phyloP scores from a whole-genome alignment of 1,140 invertebrate species.

The Drosophila burlai region DNA sequence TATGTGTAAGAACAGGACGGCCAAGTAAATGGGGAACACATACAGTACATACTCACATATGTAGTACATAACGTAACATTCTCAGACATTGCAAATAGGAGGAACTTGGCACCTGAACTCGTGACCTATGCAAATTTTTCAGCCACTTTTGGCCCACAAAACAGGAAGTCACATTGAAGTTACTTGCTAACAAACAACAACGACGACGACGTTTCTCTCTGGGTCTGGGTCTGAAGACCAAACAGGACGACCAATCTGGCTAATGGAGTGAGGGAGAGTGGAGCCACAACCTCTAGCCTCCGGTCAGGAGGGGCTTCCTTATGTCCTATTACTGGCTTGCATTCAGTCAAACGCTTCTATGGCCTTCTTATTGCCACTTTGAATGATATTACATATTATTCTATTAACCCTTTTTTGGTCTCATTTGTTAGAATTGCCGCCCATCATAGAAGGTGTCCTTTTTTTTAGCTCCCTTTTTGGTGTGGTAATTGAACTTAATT shows the following conservation, averaged over 20 bases:
- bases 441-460: slow-evolving; percentile 25
- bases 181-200: slow-evolving; percentile 35
- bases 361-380: slow-evolving; percentile 3
- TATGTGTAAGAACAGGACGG: slow-evolving; percentile 6
- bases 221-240: slow-evolving; percentile 74
- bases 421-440: slow-evolving; percentile 27
- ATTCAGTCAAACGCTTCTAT: slow-evolving; percentile 3
- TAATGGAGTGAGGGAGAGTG: slow-evolving; percentile 27
- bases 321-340: slow-evolving; percentile 3
- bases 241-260: slow-evolving; percentile 46
- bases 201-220: slow-evolving; percentile 28
- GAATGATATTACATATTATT: slow-evolving; percentile 41
- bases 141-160: slow-evolving; percentile 65
- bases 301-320: slow-evolving; percentile 4
- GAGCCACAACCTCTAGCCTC: not conserved
- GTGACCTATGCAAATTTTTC: slow-evolving; percentile 83
- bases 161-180: slow-evolving; percentile 82
- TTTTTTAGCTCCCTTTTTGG: slow-evolving; percentile 16
- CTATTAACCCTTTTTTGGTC: slow-evolving; percentile 10
- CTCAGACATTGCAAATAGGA: slow-evolving; percentile 70
- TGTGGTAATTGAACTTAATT: slow-evolving; percentile 58
- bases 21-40: slow-evolving; percentile 16
- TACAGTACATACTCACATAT: slow-evolving; percentile 7
- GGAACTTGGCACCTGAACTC: slow-evolving; percentile 77
- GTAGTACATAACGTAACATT: slow-evolving; percentile 48